Evolutionary conservation across 2,888 invertebrate genomes (phyloP).

Genomic region (Cepaea hortensis): DNA sequence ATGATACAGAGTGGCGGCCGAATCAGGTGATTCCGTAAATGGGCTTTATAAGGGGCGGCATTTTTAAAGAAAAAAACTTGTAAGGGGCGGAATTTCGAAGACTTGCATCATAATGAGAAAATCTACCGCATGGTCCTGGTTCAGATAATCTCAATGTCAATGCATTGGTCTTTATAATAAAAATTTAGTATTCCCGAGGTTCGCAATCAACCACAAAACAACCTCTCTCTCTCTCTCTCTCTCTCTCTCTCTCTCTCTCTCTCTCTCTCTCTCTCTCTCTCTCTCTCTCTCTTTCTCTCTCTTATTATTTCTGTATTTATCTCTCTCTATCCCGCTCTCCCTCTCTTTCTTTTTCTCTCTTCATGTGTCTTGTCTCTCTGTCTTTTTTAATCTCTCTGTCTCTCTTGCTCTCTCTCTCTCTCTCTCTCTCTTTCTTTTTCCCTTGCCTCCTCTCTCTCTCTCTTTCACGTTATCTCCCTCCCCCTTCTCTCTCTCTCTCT

Average conservation of each 20-base stretch:
- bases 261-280: background rate
- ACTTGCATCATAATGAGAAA: no score
- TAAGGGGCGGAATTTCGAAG: no score
- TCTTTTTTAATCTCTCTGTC: background rate
- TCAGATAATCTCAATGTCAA: no score
- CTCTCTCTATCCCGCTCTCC: background rate
- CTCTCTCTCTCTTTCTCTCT: background rate
- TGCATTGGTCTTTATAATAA: no score
- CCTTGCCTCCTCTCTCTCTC: no score
- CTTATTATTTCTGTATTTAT: background rate
- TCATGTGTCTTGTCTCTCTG: background rate
- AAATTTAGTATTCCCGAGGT: no score
- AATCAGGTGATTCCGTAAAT: no score
- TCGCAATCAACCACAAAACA: background rate
- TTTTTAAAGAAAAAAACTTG: no score
- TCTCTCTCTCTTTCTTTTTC: background rate
- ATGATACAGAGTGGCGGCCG: no score
- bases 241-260: background rate
- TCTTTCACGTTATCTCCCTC: background rate
- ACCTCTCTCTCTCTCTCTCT: background rate
- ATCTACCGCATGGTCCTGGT: no score
- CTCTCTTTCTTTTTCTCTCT: background rate
- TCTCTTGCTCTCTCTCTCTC: background rate
- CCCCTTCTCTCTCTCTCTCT: background rate
- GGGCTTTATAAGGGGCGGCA: no score